phyloP scores from a whole-genome alignment of 2,113 vertebrate species.

The Ginglymostoma cirratum region DNA sequence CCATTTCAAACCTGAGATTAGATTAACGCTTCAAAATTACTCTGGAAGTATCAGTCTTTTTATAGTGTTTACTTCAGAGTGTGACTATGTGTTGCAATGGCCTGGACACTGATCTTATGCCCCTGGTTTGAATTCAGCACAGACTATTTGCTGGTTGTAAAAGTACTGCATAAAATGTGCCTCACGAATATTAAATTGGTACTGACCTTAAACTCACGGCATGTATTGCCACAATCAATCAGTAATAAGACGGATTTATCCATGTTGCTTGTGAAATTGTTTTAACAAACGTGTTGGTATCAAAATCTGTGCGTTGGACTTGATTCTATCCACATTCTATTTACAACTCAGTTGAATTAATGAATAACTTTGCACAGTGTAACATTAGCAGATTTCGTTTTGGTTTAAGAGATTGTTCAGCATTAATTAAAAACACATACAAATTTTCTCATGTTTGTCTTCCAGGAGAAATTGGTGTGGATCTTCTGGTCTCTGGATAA shows the following conservation, averaged over 20 bases:
- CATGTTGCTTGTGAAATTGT: not conserved
- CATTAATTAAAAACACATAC: not conserved
- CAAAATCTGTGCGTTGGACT: not conserved
- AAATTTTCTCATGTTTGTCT: not conserved
- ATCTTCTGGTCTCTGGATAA: too few relatives aligned
- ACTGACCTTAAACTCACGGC: not conserved
- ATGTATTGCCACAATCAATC: not conserved
- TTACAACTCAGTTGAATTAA: not conserved
- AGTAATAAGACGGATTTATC: not conserved
- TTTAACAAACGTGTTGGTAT: not conserved
- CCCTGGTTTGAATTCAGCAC: not conserved
- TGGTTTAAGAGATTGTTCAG: not conserved
- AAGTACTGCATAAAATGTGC: not conserved
- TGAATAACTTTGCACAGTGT: not conserved
- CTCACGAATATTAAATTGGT: not conserved
- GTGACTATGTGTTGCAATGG: not conserved
- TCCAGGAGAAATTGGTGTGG: not conserved
- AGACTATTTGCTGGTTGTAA: not conserved
- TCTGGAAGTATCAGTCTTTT: not conserved
- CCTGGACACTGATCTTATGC: not conserved
- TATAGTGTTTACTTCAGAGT: not conserved
- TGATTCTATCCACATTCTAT: not conserved
- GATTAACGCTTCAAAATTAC: slow-evolving; percentile 16
- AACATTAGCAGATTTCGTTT: not conserved
- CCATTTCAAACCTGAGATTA: not conserved